Evolutionary conservation across 2,888 invertebrate species (phyloP).

Genomic region (Pachycephus smyrnensis): DNA sequence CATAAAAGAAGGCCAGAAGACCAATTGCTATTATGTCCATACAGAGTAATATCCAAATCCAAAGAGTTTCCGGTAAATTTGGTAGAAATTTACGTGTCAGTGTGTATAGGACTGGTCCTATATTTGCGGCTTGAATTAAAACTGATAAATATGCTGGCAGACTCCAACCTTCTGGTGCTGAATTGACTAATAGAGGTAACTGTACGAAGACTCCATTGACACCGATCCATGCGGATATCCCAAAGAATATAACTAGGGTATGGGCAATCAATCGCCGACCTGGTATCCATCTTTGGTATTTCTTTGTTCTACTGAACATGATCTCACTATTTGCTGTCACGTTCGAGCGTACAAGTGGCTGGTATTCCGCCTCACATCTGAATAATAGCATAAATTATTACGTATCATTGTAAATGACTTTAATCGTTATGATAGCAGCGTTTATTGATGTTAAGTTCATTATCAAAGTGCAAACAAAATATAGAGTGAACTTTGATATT

Average conservation of each 20-base stretch:
- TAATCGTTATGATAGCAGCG: neutral
- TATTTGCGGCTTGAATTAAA: slow-evolving; percentile 82
- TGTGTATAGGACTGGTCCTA: slow-evolving; percentile 80
- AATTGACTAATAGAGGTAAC: slow-evolving; percentile 82
- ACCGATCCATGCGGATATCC: slow-evolving; percentile 85
- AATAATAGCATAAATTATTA: neutral
- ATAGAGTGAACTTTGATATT: no score
- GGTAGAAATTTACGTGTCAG: slow-evolving; percentile 68
- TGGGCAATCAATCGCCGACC: slow-evolving; percentile 69
- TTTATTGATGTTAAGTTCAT: no score
- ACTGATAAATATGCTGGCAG: slow-evolving; percentile 85
- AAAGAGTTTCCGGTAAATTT: slow-evolving; percentile 68
- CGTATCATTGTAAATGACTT: neutral
- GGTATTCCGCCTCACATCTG: neutral
- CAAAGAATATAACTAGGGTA: slow-evolving; percentile 79
- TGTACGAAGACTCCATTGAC: slow-evolving; percentile 90
- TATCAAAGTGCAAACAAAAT: no score
- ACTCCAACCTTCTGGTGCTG: slow-evolving; percentile 87
- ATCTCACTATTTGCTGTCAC: neutral
- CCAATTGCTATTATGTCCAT: slow-evolving; percentile 72
- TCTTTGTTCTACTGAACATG: neutral
- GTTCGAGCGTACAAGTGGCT: neutral
- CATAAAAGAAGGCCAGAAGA: slow-evolving; percentile 73
- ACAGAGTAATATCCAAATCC: slow-evolving; percentile 71
- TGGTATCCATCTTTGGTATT: neutral